Evolutionary conservation across 2,113 vertebrate genomes (phyloP).

Genomic region (Nibea albiflora): DNA sequence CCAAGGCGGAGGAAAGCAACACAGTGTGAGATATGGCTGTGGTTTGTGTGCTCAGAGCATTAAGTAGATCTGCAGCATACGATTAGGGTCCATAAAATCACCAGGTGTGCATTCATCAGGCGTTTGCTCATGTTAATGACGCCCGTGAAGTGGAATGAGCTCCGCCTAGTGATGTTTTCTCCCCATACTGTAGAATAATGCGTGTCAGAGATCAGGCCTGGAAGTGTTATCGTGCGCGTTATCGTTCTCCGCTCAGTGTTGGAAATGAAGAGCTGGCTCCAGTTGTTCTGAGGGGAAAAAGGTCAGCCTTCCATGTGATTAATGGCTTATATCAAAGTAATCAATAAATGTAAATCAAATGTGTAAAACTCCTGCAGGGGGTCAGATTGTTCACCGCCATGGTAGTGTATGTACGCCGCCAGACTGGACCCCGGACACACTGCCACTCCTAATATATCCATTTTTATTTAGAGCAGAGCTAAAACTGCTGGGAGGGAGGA

Average conservation of each 20-base stretch:
- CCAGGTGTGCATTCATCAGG: conserved; percentile 10
- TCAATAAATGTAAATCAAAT: conserved; percentile 81
- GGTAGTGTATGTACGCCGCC: neutral
- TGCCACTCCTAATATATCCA: conserved; percentile 54
- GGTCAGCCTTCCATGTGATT: conserved; percentile 68
- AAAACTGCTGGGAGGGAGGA: conserved; percentile 27
- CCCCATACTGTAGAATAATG: neutral
- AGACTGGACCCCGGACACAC: conserved; percentile 16
- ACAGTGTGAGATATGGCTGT: neutral
- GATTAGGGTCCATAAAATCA: neutral
- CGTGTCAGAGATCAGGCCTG: conserved; percentile 11
- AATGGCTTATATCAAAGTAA: conserved; percentile 71
- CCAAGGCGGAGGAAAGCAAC: conserved; percentile 19
- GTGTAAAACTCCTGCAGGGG: conserved; percentile 70
- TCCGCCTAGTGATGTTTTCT: neutral
- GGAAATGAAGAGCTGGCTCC: conserved; percentile 63
- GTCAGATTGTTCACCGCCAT: conserved; percentile 40
- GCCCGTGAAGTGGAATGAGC: neutral
- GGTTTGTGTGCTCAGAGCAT: neutral
- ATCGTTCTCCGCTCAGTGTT: conserved; percentile 25
- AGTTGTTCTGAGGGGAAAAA: conserved; percentile 47
- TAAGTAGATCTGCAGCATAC: neutral
- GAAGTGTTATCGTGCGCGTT: neutral
- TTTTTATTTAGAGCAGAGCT: conserved; percentile 45
- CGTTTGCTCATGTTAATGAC: conserved; percentile 10